These are phyloP conservation scores for Danionella cerebrum DNA, from an alignment of 2,113 vertebrate species.

Conservation along the genomic window DNA sequence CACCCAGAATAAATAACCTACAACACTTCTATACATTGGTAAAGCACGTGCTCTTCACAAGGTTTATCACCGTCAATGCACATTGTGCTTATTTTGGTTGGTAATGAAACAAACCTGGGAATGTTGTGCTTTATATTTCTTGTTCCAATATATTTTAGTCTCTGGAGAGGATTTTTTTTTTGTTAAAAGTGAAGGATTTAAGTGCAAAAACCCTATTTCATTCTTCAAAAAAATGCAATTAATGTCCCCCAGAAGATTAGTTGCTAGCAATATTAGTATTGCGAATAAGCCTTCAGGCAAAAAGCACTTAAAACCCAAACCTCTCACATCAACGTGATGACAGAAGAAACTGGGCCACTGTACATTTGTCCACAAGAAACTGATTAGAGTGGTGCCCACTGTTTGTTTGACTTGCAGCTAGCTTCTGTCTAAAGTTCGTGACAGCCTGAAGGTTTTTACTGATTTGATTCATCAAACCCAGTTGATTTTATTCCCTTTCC, in stretches of 20 bases:
- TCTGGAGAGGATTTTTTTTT: neutral
- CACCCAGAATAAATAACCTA: neutral
- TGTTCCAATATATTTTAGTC: constrained; percentile 5
- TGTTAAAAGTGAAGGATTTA: neutral
- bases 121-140: constrained; percentile 4
- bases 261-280: constrained; percentile 13
- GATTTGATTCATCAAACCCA: constrained; percentile 53
- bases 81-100: neutral
- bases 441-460: constrained; percentile 45
- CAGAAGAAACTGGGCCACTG: constrained; percentile 9
- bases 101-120: neutral
- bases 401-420: constrained; percentile 48
- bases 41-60: neutral
- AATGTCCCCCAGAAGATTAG: constrained; percentile 1
- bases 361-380: neutral
- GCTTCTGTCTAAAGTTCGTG: constrained; percentile 42
- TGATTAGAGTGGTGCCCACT: constrained; percentile 4
- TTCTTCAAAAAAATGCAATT: constrained; percentile 16
- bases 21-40: neutral
- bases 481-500: constrained; percentile 57
- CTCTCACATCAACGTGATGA: neutral
- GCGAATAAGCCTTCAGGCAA: constrained; percentile 8
- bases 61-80: neutral
- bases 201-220: constrained; percentile 11
- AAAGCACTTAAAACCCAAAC: neutral